Evolutionary conservation across 1,140 invertebrate species (phyloP).

Genomic region (Anadara kagoshimensis): DNA sequence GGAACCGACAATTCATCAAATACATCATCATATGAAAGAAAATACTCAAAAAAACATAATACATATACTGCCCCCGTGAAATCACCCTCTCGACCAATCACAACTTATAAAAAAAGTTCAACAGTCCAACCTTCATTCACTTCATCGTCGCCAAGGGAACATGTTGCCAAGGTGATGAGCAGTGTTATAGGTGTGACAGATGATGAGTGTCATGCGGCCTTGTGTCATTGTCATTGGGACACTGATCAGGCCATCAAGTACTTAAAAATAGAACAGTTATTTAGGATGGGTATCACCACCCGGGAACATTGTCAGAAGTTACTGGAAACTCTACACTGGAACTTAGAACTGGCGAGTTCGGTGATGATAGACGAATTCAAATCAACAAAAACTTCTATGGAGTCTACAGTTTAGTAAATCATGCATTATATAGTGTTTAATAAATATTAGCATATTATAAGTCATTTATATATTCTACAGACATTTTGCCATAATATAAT

Average conservation of each 20-base stretch:
- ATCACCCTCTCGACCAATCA: conserved; percentile 11
- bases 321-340: conserved; percentile 84
- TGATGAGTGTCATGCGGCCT: conserved; percentile 77
- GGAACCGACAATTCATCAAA: conserved; percentile 11
- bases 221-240: conserved; percentile 79
- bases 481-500: background rate
- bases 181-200: conserved; percentile 73
- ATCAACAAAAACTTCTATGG: conserved; percentile 26
- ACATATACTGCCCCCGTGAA: background rate
- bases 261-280: conserved; percentile 83
- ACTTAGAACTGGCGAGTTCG: conserved; percentile 87
- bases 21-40: conserved; percentile 1
- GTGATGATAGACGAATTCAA: conserved; percentile 80
- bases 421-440: no score
- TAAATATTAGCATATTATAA: no score
- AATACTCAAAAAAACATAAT: background rate
- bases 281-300: conserved; percentile 83
- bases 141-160: conserved; percentile 57
- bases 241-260: conserved; percentile 80
- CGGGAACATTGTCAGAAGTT: conserved; percentile 83
- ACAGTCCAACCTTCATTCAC: conserved; percentile 33
- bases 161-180: conserved; percentile 58
- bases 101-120: conserved; percentile 8
- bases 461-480: background rate
- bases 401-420: conserved; percentile 36